Conservation (phyloP, 2,888 invertebrate genomes). For the Scrobipalpa costella region DNA sequence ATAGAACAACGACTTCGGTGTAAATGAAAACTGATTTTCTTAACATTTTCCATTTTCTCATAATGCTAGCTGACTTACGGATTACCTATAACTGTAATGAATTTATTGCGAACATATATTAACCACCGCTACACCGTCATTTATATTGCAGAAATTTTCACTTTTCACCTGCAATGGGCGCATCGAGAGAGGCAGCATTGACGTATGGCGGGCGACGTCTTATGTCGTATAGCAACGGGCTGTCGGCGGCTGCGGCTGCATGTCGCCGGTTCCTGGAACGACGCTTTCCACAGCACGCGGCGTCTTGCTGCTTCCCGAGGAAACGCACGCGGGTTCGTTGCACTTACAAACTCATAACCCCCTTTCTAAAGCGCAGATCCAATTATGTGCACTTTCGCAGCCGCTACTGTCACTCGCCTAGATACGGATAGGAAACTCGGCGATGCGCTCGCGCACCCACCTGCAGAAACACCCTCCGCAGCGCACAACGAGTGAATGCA, state of each 20-base stretch:
- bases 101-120: too few relatives aligned
- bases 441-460: constrained; percentile 68
- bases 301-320: constrained; percentile 73
- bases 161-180: constrained; percentile 56
- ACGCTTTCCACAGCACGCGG: constrained; percentile 57
- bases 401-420: constrained; percentile 80
- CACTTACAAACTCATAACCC: constrained; percentile 81
- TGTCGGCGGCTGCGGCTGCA: constrained; percentile 37
- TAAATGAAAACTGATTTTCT: too few relatives aligned
- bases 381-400: constrained; percentile 82
- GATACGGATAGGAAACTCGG: constrained; percentile 76
- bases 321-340: constrained; percentile 78
- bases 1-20: too few relatives aligned
- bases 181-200: constrained; percentile 47
- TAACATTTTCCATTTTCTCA: too few relatives aligned
- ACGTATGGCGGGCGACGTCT: background rate
- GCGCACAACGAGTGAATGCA: constrained; percentile 35
- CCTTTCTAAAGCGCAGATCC: constrained; percentile 81
- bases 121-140: too few relatives aligned
- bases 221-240: constrained; percentile 21
- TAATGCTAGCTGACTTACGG: too few relatives aligned
- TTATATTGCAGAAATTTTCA: constrained; percentile 53
- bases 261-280: constrained; percentile 70
- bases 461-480: constrained; percentile 46
- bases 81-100: too few relatives aligned